Base-by-base conservation (phyloP, 2,888 invertebrate species). In the Catocala nupta region DNA sequence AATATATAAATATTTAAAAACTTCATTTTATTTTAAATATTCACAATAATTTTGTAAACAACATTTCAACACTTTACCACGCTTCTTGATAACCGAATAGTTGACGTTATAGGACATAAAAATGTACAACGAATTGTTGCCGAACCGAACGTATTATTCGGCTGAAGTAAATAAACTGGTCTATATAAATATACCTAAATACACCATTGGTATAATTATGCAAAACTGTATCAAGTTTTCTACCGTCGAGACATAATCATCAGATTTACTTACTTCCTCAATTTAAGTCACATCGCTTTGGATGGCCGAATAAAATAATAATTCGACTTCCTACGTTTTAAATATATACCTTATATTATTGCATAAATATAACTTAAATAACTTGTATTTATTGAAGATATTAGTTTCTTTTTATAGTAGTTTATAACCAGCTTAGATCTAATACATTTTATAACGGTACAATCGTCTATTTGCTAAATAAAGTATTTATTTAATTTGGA, bases 141-240 rank as follows among this genome's bases (percentile, higher is more conserved):
- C 53, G 7, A 39, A 39, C 6, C 36, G 36, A 8, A 39, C 36
- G 36, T 8, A 39, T 39, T 39, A 45, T 61, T 55, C 43, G 34
- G 25, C 42, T 50, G 49, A 44, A 51, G 53, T 34, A 39, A 47
- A 53, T 55, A 57, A 55, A 45, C 39, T 33, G 25, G 45, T 52
- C 13, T 12, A 33, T 34, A 12, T 47, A 61, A 44, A 50, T 58
- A 50, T 47, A 39, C 36, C 6, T 39, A 50, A 53, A 10, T 10
- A 12, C 25, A 5, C 34, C 11, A 44, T 43, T 16, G 42, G 10
- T 44, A 44, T 12, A 13, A 5, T 34, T 53, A 72, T 71, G 64
- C 64, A 68, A 71, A 49, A 71, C 49, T 11, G 59, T 39, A 53
- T 43, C 71, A 71, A 59, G 57, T 50, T 43, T 16, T 51, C 36